Conservation (phyloP, 2,113 vertebrate species). For the Sarotherodon lohbergeri region DNA sequence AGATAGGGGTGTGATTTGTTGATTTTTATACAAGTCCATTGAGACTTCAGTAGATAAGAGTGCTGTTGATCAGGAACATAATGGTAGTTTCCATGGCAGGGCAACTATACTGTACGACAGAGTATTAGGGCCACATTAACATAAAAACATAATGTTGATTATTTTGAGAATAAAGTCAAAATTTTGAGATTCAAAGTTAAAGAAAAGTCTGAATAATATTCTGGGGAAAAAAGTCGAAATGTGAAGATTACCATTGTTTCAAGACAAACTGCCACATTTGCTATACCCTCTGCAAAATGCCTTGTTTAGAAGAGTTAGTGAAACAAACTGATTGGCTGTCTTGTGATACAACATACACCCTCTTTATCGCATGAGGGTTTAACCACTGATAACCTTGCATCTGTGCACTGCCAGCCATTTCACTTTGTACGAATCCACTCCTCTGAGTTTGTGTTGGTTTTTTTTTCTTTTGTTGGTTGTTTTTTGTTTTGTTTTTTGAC, state of each 20-base stretch:
- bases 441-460: rapidly evolving
- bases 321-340: not conserved
- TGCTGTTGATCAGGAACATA: not conserved
- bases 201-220: not conserved
- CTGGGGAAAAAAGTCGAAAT: not conserved
- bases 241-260: not conserved
- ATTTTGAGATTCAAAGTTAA: not conserved
- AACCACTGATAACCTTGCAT: not conserved
- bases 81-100: not conserved
- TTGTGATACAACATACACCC: not conserved
- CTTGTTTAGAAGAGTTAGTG: not conserved
- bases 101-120: rapidly evolving
- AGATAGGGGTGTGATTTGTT: not conserved
- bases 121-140: not conserved
- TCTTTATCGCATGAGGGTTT: not conserved
- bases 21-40: not conserved
- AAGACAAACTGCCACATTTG: not conserved
- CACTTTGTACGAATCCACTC: not conserved
- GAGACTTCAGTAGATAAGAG: not conserved
- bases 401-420: not conserved
- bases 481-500: not conserved
- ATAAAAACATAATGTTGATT: not conserved
- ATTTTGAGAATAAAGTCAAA: not conserved
- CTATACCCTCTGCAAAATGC: rapidly evolving
- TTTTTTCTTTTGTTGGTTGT: rapidly evolving